These are phyloP conservation scores for Formica aserva DNA, from an alignment of 2,888 invertebrate genomes.

Conservation along the genomic window DNA sequence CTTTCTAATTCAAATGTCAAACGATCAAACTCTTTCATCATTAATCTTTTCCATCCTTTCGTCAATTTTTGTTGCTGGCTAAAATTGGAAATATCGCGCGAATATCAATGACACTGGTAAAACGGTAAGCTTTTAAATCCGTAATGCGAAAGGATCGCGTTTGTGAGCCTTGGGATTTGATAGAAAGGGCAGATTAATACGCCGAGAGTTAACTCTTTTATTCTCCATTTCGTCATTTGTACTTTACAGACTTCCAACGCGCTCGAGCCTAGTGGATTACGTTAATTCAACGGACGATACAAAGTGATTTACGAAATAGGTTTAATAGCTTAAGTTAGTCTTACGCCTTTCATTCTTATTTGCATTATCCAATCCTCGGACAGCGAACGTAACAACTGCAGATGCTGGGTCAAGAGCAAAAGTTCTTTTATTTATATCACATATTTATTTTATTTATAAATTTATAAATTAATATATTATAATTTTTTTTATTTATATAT, in stretches of 20 bases:
- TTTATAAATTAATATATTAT: no score
- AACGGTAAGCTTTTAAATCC: slow-evolving; percentile 47
- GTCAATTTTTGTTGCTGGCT: background rate
- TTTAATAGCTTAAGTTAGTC: background rate
- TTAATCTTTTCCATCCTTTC: background rate
- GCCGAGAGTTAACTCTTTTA: slow-evolving; percentile 57
- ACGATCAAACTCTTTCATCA: background rate
- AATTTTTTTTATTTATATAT: no score
- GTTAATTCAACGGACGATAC: background rate
- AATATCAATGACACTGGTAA: slow-evolving; percentile 58
- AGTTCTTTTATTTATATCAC: no score
- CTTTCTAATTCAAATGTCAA: background rate
- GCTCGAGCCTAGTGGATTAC: background rate
- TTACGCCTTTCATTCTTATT: background rate
- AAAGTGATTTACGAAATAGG: background rate
- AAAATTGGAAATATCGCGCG: slow-evolving; percentile 46
- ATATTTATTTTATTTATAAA: no score
- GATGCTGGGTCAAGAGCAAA: no score
- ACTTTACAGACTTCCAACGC: slow-evolving; percentile 8
- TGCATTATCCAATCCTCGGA: background rate
- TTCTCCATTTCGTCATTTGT: slow-evolving; percentile 41
- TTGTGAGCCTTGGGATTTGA: slow-evolving; percentile 66
- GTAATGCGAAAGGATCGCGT: slow-evolving; percentile 61
- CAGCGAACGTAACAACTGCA: no score
- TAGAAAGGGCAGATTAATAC: slow-evolving; percentile 66